phyloP scores from a whole-genome alignment of 2,797 vertebrate genomes.

The Pristis pectinata region DNA sequence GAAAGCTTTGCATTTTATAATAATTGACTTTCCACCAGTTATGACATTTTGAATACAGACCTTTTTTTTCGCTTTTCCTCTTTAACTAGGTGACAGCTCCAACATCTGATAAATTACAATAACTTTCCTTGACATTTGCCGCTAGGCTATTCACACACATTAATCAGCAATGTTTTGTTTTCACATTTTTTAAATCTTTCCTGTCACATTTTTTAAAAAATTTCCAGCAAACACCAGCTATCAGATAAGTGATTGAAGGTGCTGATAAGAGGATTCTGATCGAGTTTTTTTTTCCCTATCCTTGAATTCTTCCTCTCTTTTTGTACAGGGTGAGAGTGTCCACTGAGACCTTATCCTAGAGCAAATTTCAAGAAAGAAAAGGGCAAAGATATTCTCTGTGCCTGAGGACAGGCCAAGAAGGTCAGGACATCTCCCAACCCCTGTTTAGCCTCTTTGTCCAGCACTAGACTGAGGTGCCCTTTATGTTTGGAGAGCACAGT shows the following conservation, averaged over 20 bases:
- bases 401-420: slow-evolving; percentile 59
- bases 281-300: not conserved
- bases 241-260: slow-evolving; percentile 36
- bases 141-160: slow-evolving; percentile 25
- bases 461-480: slow-evolving; percentile 67
- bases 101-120: slow-evolving; percentile 33
- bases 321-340: slow-evolving; percentile 46
- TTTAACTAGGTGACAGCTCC: slow-evolving; percentile 24
- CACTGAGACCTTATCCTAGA: slow-evolving; percentile 48
- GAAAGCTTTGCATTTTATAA: slow-evolving; percentile 36
- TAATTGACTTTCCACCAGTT: slow-evolving; percentile 29
- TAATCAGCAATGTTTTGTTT: slow-evolving; percentile 38
- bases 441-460: slow-evolving; percentile 71
- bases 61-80: not conserved
- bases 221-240: not conserved
- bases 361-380: slow-evolving; percentile 52
- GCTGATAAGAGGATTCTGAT: slow-evolving; percentile 31
- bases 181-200: slow-evolving; percentile 35
- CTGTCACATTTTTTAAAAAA: not conserved
- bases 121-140: slow-evolving; percentile 37
- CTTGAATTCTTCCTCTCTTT: slow-evolving; percentile 20
- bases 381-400: slow-evolving; percentile 52
- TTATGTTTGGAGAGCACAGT: slow-evolving; percentile 53
- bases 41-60: slow-evolving; percentile 28
- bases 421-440: slow-evolving; percentile 63